A percentile compares a stretch with the other conserved stretches of the same genome.
phyloP scores from a whole-genome alignment of 2,797 vertebrate species.

The Ceryle rudis region DNA sequence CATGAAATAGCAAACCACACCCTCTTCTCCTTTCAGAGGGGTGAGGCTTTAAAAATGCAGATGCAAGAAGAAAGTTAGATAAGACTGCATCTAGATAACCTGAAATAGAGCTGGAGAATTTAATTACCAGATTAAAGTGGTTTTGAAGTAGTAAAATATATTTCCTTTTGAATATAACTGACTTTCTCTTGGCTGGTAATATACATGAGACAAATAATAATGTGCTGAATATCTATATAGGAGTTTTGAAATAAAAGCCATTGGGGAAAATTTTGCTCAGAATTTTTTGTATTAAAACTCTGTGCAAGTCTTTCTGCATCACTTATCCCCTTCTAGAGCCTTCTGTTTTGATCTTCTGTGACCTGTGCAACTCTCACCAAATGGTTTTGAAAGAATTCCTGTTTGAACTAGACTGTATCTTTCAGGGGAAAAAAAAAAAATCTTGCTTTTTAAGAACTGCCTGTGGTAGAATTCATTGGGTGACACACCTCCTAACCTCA shows the following conservation, averaged over 20 bases:
- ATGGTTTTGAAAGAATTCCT: neutral
- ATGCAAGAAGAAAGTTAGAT: neutral
- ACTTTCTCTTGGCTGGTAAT: neutral
- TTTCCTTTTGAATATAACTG: neutral
- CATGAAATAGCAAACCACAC: slow-evolving; percentile 53
- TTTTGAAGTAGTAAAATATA: neutral
- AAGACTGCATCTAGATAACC: neutral
- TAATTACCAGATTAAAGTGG: neutral
- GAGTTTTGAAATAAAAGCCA: neutral
- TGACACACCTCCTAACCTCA: neutral
- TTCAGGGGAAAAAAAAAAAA: neutral
- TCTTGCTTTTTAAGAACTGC: neutral
- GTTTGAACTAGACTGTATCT: neutral
- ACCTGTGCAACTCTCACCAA: neutral
- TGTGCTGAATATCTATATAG: neutral
- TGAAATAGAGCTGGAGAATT: neutral
- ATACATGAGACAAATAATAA: neutral
- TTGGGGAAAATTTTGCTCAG: neutral
- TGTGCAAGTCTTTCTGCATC: neutral
- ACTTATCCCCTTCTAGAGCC: neutral
- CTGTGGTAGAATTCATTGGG: neutral
- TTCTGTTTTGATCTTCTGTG: neutral
- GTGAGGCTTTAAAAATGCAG: neutral
- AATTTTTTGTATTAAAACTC: neutral
- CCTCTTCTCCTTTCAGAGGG: neutral